phyloP scores from a whole-genome alignment of 2,113 vertebrate species.

The Macquaria ambigua region DNA sequence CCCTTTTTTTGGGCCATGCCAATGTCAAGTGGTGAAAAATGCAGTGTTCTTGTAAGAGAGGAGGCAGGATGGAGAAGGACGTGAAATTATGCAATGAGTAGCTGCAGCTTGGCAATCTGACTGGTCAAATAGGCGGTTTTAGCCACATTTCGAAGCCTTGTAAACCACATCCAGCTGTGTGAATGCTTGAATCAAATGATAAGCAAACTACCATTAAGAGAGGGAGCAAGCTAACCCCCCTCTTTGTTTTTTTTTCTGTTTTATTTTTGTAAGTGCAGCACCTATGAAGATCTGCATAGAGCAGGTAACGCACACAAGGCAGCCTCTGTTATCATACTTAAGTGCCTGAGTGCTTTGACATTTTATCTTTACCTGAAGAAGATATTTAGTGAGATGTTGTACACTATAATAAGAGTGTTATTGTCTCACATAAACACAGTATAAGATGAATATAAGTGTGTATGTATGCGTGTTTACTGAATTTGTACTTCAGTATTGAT shows the following conservation, averaged over 20 bases:
- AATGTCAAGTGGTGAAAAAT: constrained; percentile 64
- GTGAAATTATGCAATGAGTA: constrained; percentile 30
- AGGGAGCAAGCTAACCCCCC: not conserved
- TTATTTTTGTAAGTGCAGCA: constrained; percentile 10
- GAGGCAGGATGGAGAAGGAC: constrained; percentile 33
- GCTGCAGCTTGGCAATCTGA: constrained; percentile 37
- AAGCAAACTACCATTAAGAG: not conserved
- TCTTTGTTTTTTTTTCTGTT: not conserved
- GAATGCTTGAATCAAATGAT: constrained; percentile 11
- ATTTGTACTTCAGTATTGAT: not conserved
- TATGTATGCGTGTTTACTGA: not conserved
- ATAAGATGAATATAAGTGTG: not conserved
- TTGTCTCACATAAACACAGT: not conserved
- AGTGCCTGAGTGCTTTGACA: constrained; percentile 10
- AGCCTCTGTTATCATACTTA: not conserved
- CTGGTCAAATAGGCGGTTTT: constrained; percentile 42
- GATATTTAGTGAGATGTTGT: not conserved
- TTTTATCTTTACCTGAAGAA: constrained; percentile 7
- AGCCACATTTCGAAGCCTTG: not conserved
- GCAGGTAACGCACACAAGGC: constrained; percentile 5
- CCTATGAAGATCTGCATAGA: not conserved
- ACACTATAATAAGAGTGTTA: not conserved
- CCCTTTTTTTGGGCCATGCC: constrained; percentile 24
- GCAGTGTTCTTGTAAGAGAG: constrained; percentile 29
- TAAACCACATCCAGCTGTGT: constrained; percentile 19